phyloP scores from a whole-genome alignment of 2,888 invertebrate genomes.

The Phoenoteleia sp. region DNA sequence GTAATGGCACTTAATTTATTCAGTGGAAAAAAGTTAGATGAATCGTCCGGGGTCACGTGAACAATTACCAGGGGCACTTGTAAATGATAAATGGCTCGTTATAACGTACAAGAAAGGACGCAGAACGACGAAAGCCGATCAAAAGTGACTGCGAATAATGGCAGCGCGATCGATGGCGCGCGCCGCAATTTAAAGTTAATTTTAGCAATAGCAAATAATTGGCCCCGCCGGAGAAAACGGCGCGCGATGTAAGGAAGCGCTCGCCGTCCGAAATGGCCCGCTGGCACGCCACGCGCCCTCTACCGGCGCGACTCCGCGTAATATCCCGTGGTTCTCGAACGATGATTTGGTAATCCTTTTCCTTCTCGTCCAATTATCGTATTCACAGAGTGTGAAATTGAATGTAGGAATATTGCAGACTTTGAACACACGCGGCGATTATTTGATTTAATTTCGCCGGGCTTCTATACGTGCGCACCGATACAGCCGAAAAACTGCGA shows the following conservation, averaged over 20 bases:
- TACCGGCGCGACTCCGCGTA: slow-evolving; percentile 63
- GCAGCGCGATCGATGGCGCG: slow-evolving; percentile 47
- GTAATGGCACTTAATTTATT: slow-evolving; percentile 41
- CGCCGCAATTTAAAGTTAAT: slow-evolving; percentile 83
- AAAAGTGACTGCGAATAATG: slow-evolving; percentile 72
- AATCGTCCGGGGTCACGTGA: slow-evolving; percentile 54
- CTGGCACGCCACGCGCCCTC: slow-evolving; percentile 80
- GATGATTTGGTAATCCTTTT: slow-evolving; percentile 74
- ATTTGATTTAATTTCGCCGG: slow-evolving; percentile 70
- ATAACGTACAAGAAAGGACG: slow-evolving; percentile 50
- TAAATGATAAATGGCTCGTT: slow-evolving; percentile 68
- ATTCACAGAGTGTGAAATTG: slow-evolving; percentile 74
- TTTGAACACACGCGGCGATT: slow-evolving; percentile 72
- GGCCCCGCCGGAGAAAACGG: slow-evolving; percentile 77
- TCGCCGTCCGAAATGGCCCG: slow-evolving; percentile 78
- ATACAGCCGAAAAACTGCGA: slow-evolving; percentile 35
- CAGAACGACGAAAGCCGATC: slow-evolving; percentile 70
- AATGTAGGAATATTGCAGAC: slow-evolving; percentile 73
- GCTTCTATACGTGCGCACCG: slow-evolving; percentile 34
- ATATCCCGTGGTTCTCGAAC: slow-evolving; percentile 71
- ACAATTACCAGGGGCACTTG: slow-evolving; percentile 39
- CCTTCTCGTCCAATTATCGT: slow-evolving; percentile 74
- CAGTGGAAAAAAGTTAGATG: slow-evolving; percentile 33
- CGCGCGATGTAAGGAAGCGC: slow-evolving; percentile 75
- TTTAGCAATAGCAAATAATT: slow-evolving; percentile 84